Conservation (phyloP, 2,888 invertebrate species). For the Neoaliturus tenellus region DNA sequence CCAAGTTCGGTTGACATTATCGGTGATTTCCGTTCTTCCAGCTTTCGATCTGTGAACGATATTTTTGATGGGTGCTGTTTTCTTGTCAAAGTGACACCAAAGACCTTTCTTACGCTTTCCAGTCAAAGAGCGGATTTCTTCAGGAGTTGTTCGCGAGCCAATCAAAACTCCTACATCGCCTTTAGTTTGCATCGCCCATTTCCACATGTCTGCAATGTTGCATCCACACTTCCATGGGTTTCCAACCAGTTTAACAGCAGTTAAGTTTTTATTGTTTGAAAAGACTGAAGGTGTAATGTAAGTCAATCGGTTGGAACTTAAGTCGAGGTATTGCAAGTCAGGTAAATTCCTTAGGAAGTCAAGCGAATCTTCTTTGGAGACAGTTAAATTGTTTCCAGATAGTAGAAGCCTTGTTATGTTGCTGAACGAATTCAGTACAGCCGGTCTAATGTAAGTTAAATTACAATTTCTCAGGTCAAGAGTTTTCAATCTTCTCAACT, state of each 20-base stretch:
- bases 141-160: conserved; percentile 79
- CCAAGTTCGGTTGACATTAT: conserved; percentile 80
- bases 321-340: conserved; percentile 78
- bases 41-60: conserved; percentile 73
- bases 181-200: conserved; percentile 79
- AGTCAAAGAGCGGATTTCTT: conserved; percentile 77
- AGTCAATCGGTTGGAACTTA: conserved; percentile 79
- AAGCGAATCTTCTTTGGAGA: conserved; percentile 72
- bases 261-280: conserved; percentile 76
- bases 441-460: conserved; percentile 76
- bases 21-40: conserved; percentile 76
- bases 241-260: conserved; percentile 79
- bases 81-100: conserved; percentile 79
- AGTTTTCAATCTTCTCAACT: conserved; percentile 78
- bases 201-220: conserved; percentile 82
- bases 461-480: conserved; percentile 82
- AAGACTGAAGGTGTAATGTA: conserved; percentile 76
- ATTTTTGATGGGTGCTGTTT: conserved; percentile 71
- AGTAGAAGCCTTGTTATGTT: conserved; percentile 80
- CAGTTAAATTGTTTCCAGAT: conserved; percentile 76
- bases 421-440: conserved; percentile 78
- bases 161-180: conserved; percentile 79
- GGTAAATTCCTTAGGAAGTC: conserved; percentile 76
- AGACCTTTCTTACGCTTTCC: conserved; percentile 80
- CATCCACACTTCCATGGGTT: conserved; percentile 84